These are phyloP conservation scores for Anarhynchus alexandrinus DNA, from an alignment of 2,113 vertebrate genomes.

Conservation along the genomic window DNA sequence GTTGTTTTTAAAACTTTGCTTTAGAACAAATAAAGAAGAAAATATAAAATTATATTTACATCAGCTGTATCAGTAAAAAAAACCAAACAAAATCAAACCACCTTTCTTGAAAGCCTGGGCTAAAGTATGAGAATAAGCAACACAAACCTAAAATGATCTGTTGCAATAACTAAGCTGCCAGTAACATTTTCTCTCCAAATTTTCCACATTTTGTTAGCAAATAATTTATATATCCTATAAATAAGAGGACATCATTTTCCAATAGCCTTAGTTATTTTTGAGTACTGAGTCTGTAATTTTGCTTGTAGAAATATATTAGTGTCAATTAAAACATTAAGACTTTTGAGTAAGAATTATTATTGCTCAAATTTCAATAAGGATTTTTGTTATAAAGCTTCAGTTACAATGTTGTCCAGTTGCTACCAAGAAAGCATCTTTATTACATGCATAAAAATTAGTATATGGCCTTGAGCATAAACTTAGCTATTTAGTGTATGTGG, in stretches of 20 bases:
- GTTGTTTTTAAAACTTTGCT: neutral
- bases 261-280: neutral
- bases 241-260: neutral
- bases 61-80: neutral
- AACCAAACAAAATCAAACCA: neutral
- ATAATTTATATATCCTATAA: neutral
- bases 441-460: neutral
- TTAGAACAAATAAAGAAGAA: neutral
- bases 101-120: neutral
- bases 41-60: neutral
- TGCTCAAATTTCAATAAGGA: neutral
- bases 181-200: neutral
- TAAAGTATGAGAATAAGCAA: neutral
- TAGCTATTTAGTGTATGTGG: neutral
- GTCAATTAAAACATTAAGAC: neutral
- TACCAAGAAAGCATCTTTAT: neutral
- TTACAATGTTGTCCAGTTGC: neutral
- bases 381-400: neutral
- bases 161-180: neutral
- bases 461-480: neutral
- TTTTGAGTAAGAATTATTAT: neutral
- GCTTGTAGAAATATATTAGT: neutral
- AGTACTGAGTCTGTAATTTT: neutral
- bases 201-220: neutral
- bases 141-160: neutral